Conservation (phyloP, 2,113 vertebrate genomes). For the Uropsilus gracilis region DNA sequence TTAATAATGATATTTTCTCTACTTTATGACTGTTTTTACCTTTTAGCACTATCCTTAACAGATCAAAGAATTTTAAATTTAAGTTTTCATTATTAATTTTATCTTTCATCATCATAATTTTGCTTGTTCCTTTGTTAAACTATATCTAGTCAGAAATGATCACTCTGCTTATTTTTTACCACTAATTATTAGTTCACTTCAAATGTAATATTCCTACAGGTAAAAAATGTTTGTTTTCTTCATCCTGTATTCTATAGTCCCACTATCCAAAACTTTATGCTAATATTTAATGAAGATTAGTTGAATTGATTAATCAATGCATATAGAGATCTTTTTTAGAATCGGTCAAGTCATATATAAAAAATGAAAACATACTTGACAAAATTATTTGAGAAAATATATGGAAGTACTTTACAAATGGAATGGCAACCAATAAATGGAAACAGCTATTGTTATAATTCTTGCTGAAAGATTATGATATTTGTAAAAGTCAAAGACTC, state of each 20-base stretch:
- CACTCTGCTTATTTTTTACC: neutral
- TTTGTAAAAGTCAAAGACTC: neutral
- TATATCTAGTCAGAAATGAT: neutral
- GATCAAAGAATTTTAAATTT: neutral
- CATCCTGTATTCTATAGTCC: neutral
- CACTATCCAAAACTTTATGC: neutral
- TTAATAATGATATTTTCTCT: neutral
- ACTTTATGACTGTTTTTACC: neutral
- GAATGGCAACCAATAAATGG: neutral
- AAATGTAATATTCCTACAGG: neutral
- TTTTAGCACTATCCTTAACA: neutral
- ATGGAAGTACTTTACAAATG: neutral
- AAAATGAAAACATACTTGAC: neutral
- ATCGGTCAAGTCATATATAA: neutral
- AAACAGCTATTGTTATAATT: neutral
- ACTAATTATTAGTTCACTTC: neutral
- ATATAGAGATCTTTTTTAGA: neutral
- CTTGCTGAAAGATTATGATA: neutral
- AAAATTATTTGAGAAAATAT: neutral
- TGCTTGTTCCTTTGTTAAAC: neutral
- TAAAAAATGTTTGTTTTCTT: neutral
- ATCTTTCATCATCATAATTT: neutral
- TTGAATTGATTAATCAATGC: neutral
- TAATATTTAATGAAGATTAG: neutral
- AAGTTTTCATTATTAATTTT: neutral